These are phyloP conservation scores for Incurvaria masculella DNA, from an alignment of 2,888 invertebrate genomes.

Conservation along the genomic window DNA sequence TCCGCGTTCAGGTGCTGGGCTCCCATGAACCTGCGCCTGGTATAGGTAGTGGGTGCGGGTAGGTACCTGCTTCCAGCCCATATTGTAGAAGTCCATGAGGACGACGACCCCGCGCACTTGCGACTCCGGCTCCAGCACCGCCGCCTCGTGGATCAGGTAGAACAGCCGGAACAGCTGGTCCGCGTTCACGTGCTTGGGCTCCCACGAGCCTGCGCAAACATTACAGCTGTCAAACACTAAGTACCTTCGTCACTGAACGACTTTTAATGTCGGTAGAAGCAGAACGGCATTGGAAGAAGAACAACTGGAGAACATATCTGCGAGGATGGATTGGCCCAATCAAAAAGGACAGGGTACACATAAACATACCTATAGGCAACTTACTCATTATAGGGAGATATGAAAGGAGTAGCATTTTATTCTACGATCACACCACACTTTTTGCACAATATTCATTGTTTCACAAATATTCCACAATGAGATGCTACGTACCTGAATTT, in stretches of 20 bases:
- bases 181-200: constrained; percentile 67
- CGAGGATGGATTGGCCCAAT: no score
- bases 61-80: constrained; percentile 69
- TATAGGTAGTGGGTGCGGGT: background rate
- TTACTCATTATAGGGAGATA: no score
- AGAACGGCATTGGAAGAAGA: no score
- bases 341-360: no score
- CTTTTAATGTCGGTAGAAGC: no score
- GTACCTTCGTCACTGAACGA: background rate
- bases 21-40: constrained; percentile 66
- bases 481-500: no score
- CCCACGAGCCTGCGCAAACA: constrained; percentile 61
- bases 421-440: no score
- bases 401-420: no score
- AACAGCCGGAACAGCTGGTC: constrained; percentile 78
- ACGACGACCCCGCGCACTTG: constrained; percentile 80
- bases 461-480: no score
- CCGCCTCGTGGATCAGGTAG: constrained; percentile 76
- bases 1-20: constrained; percentile 69
- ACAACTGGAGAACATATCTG: no score
- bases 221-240: background rate
- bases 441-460: no score
- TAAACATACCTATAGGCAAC: no score
- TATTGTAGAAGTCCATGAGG: constrained; percentile 77
- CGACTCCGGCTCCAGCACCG: constrained; percentile 72